phyloP scores from a whole-genome alignment of 92 coral and sea anemone genomes.

The Hydrozoanthus gracilis region DNA sequence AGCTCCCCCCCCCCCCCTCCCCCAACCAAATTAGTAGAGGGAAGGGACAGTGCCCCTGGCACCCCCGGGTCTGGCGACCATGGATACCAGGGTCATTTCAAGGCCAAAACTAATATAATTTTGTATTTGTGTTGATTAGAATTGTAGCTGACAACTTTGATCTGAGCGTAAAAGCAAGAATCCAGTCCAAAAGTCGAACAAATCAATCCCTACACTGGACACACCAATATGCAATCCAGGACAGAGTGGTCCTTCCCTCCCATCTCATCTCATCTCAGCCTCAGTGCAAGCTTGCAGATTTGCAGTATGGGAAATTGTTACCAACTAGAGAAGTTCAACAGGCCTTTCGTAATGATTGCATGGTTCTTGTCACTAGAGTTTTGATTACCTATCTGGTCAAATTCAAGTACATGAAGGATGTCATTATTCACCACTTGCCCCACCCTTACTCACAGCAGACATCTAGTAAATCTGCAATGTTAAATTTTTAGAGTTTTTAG shows the following conservation, averaged over 20 bases:
- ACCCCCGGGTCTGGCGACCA: too few relatives aligned
- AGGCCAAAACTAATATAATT: neutral
- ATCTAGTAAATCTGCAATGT: constrained; percentile 45
- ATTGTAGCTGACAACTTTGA: constrained; percentile 67
- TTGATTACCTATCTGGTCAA: constrained; percentile 45
- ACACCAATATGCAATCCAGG: constrained; percentile 56
- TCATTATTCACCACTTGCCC: constrained; percentile 48
- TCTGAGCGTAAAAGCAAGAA: constrained; percentile 50
- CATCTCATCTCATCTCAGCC: constrained; percentile 12
- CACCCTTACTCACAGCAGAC: constrained; percentile 33
- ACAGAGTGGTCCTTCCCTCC: constrained; percentile 34
- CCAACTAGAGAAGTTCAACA: constrained; percentile 55
- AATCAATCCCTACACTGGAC: constrained; percentile 67
- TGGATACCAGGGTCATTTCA: neutral
- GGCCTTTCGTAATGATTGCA: constrained; percentile 45
- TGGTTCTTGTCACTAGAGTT: constrained; percentile 53
- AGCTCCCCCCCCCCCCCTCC: too few relatives aligned
- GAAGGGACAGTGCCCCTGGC: too few relatives aligned
- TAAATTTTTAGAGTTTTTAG: constrained; percentile 24
- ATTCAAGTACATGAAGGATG: constrained; percentile 48
- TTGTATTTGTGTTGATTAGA: constrained; percentile 21
- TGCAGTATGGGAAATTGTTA: constrained; percentile 44
- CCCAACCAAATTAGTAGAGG: too few relatives aligned
- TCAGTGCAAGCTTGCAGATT: constrained; percentile 30
- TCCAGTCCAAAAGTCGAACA: constrained; percentile 48